phyloP scores from a whole-genome alignment of 30 jellyfish, hydroid and myxozoan species.

The Aurelia aurita complex sp. Pacific region DNA sequence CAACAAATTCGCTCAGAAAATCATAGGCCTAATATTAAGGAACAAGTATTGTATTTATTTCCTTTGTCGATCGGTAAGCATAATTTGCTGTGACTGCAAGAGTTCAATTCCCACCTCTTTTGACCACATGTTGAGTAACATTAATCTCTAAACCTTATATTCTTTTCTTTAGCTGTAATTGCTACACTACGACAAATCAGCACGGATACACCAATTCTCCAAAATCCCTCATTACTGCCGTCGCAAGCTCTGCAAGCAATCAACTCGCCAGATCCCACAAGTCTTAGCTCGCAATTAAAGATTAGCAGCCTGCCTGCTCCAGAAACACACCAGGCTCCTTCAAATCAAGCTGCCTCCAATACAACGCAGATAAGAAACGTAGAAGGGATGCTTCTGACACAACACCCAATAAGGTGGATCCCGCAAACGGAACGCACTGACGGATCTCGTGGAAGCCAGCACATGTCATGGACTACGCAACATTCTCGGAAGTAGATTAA shows the following conservation, averaged over 20 bases:
- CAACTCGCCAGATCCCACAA: slow-evolving; percentile 52
- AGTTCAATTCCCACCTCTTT: too few relatives aligned
- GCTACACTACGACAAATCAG: slow-evolving; percentile 67
- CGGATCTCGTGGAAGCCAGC: neutral
- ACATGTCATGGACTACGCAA: neutral
- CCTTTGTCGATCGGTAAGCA: too few relatives aligned
- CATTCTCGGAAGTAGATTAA: neutral
- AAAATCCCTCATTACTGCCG: slow-evolving; percentile 55
- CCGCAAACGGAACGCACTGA: neutral
- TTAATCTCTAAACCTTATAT: too few relatives aligned
- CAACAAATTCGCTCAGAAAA: too few relatives aligned
- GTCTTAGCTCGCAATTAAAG: slow-evolving; percentile 27
- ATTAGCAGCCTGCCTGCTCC: neutral
- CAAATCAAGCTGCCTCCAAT: neutral
- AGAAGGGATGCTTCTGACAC: neutral
- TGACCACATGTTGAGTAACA: too few relatives aligned
- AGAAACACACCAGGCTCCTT: neutral
- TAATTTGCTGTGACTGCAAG: too few relatives aligned
- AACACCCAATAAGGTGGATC: neutral
- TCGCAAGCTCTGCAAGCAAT: slow-evolving; percentile 65
- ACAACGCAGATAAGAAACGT: too few relatives aligned
- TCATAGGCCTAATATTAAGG: too few relatives aligned
- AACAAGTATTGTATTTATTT: too few relatives aligned
- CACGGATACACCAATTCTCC: slow-evolving; percentile 56
- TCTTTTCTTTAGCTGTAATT: slow-evolving; percentile 46